Percentiles rank a stretch among this genome's conserved stretches.
Conservation (phyloP, 2,888 invertebrate genomes). For the Trisateles emortualis region DNA sequence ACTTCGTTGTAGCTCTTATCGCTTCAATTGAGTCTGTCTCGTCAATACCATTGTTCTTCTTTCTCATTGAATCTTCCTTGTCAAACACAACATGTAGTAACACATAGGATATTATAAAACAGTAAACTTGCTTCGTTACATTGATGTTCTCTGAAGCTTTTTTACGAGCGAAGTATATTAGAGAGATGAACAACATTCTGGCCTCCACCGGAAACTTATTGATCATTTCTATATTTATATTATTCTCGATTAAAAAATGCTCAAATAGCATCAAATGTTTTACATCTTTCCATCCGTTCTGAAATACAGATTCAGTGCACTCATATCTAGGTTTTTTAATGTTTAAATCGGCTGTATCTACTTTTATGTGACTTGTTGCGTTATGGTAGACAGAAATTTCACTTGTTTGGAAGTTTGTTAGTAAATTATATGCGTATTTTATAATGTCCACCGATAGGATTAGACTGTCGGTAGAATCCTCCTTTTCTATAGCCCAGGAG, state of each 20-base stretch:
- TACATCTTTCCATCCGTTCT: constrained; percentile 56
- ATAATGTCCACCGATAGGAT: constrained; percentile 53
- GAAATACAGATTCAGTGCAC: constrained; percentile 48
- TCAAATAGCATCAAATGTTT: constrained; percentile 29
- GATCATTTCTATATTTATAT: constrained; percentile 33
- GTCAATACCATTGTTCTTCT: background rate
- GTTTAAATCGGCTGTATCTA: constrained; percentile 2
- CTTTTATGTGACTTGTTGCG: background rate
- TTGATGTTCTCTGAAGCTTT: constrained; percentile 26
- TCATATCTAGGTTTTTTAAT: constrained; percentile 45
- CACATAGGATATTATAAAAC: constrained; percentile 53
- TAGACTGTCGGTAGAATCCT: constrained; percentile 10
- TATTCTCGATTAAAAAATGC: constrained; percentile 25
- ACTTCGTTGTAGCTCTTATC: constrained; percentile 1
- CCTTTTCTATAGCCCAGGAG: constrained; percentile 11
- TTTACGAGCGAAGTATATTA: constrained; percentile 52
- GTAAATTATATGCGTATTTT: constrained; percentile 57
- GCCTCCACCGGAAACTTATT: constrained; percentile 42
- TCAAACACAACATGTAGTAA: constrained; percentile 42
- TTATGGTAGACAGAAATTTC: constrained; percentile 22
- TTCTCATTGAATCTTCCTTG: constrained; percentile 1
- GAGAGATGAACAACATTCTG: constrained; percentile 50
- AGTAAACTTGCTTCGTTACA: constrained; percentile 38
- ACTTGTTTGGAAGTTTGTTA: constrained; percentile 44
- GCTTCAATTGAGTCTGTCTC: constrained; percentile 8